phyloP scores from a whole-genome alignment of 2,888 invertebrate species.

The Andricus quercusramuli region DNA sequence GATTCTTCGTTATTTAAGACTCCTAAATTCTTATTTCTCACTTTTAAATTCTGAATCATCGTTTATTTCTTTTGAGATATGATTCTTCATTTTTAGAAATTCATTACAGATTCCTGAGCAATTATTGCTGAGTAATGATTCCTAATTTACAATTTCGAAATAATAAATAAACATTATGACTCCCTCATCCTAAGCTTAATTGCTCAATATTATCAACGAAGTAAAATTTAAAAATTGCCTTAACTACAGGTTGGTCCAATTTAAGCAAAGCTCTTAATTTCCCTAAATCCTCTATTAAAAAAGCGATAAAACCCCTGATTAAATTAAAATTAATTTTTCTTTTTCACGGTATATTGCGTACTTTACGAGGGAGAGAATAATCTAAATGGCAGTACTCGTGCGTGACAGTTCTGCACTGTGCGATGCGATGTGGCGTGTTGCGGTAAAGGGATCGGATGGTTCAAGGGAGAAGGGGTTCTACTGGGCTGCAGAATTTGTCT shows the following conservation, averaged over 20 bases:
- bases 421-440: conserved; percentile 56
- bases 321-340: conserved; percentile 16
- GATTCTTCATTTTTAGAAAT: no score
- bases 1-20: no score
- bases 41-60: no score
- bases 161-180: neutral
- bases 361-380: conserved; percentile 27
- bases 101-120: no score
- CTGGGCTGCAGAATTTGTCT: conserved; percentile 73
- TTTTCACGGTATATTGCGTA: neutral
- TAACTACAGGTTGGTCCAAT: neutral
- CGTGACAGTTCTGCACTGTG: conserved; percentile 52
- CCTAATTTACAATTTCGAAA: neutral
- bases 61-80: no score
- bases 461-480: conserved; percentile 55
- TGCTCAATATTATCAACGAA: no score
- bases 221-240: no score
- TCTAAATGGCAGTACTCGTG: conserved; percentile 53
- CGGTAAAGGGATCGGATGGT: conserved; percentile 52
- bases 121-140: neutral
- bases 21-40: no score
- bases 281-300: neutral
- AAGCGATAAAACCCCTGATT: neutral
- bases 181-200: no score
- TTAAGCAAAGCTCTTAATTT: neutral